Evolutionary conservation across 2,888 invertebrate species (phyloP), one percentile per base, ranked within the genome.

Genomic region (Axea sp.): DNA sequence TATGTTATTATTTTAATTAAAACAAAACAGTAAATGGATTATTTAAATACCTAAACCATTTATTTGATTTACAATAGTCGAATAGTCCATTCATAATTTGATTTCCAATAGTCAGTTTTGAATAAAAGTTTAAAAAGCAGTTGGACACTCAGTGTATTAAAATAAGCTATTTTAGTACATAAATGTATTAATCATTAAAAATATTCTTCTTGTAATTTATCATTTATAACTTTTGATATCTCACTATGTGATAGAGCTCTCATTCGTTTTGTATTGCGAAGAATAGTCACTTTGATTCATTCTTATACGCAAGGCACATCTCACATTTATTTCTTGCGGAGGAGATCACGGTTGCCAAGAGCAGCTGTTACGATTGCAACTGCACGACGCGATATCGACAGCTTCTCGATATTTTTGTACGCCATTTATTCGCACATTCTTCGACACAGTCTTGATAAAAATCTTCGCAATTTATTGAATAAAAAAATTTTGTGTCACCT

Each of bases 311-410:
- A 12, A 6, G 11, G 41, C 39, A 41, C 26, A 37, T 49, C 15
- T 30, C 30, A 26, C 43, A 41, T 43, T 64, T 71, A 64, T 71
- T 69, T 69, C 53, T 69, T 41, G 26, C 17, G 62, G 49, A 22
- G 30, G 43, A 51, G 3, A 64, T 33, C 71, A 31, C 28, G 39
- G 62, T 57, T 71, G 71, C 62, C 71, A 71, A 49, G 33, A 71
- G 71, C 71, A 62, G 71, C 45, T 71, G 60, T 39, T 62, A 55
- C 71, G 41, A 39, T 41, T 64, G 37, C n/a, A n/a, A n/a, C n/a
- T n/a, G 49, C 41, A 49, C 31, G 24, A 49, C 17, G 49, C 24
- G 19, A 19, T 55, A 71, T 71, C 71, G 62, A 71, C 62, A 62
- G 62, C 11, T 71, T 49, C 8, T 64, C 57, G 28, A 71, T 71